Percentiles rank a stretch among this genome's conserved stretches.
Evolutionary conservation across 2,797 vertebrate species (phyloP).

Genomic region (Petrocephalus sullivani): DNA sequence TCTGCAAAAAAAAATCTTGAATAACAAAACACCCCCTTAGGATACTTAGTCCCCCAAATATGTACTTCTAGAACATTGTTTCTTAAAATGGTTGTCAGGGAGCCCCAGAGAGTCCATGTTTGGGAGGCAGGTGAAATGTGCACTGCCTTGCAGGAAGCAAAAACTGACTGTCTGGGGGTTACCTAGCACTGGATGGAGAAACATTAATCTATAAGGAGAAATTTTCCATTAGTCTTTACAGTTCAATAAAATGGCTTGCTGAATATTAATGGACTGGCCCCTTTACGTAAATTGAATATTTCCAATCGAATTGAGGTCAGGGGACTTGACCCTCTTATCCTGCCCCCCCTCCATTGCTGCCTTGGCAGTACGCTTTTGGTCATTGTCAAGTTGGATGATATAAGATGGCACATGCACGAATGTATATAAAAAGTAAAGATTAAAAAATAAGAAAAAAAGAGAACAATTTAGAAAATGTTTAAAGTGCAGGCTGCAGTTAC

Average conservation of each 20-base stretch:
- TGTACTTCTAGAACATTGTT: neutral
- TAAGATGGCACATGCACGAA: neutral
- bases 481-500: neutral
- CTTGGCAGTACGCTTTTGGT: neutral
- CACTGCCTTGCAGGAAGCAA: neutral
- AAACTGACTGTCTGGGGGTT: neutral
- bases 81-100: neutral
- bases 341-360: neutral
- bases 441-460: neutral
- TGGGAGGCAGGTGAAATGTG: neutral
- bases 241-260: neutral
- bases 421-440: neutral
- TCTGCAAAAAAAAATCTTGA: neutral
- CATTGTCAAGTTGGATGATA: neutral
- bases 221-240: neutral
- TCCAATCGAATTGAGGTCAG: neutral
- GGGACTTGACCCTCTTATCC: neutral
- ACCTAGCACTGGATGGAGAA: neutral
- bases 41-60: neutral
- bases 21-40: neutral
- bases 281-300: neutral
- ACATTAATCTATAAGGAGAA: neutral
- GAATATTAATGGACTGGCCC: neutral
- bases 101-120: neutral
- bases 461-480: neutral